These are phyloP conservation scores for Volucella zonaria DNA, from an alignment of 2,888 invertebrate species.

Conservation along the genomic window DNA sequence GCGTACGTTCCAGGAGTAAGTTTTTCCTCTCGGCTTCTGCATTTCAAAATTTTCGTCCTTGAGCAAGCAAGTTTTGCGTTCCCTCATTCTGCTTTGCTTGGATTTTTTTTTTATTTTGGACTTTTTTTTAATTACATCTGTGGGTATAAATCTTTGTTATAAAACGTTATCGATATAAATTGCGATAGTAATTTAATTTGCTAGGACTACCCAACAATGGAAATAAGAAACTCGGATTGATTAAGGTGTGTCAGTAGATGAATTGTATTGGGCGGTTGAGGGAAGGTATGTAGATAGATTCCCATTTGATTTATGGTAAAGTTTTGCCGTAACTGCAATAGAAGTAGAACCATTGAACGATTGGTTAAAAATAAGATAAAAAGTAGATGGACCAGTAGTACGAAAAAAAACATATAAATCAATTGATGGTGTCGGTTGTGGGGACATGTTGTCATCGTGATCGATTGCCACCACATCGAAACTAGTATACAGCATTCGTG, in stretches of 20 bases:
- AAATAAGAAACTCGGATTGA: slow-evolving; percentile 28
- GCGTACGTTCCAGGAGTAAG: slow-evolving; percentile 53
- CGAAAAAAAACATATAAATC: slow-evolving; percentile 23
- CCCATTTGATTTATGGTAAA: slow-evolving; percentile 34
- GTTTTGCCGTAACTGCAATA: background rate
- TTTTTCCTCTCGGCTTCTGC: slow-evolving; percentile 28
- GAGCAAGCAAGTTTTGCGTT: background rate
- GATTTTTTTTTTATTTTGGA: background rate
- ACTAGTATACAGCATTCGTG: background rate
- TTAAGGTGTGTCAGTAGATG: background rate
- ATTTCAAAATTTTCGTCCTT: slow-evolving; percentile 45
- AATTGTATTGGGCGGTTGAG: slow-evolving; percentile 1
- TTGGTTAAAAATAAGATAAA: background rate
- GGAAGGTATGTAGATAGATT: background rate
- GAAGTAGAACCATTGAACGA: background rate
- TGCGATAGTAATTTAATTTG: slow-evolving; percentile 55
- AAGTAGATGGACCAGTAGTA: background rate
- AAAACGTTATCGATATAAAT: slow-evolving; percentile 58
- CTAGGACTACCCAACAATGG: slow-evolving; percentile 13
- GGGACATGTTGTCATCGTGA: slow-evolving; percentile 19
- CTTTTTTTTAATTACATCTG: slow-evolving; percentile 52
- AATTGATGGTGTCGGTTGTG: slow-evolving; percentile 14
- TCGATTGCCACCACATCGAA: slow-evolving; percentile 18
- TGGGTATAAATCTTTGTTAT: slow-evolving; percentile 60
- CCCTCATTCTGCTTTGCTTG: background rate